Percentiles rank a stretch among this genome's conserved stretches.
Evolutionary conservation across 2,888 invertebrate genomes (phyloP).

Genomic region (Tromatobia lineatoria): DNA sequence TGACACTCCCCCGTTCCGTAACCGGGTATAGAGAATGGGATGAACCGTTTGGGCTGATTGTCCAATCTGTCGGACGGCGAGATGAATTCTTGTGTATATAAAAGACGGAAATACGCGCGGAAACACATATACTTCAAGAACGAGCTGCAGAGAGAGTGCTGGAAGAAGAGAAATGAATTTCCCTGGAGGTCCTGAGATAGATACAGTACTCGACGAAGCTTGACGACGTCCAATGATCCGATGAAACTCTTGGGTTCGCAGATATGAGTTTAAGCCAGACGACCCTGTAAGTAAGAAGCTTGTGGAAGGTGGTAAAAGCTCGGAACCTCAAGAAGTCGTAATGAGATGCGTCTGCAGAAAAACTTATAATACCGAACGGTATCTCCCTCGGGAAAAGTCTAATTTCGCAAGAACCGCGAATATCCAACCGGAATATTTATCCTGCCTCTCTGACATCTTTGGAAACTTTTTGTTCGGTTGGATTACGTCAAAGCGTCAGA

Average conservation of each 20-base stretch:
- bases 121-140: constrained; percentile 7
- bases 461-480: not conserved
- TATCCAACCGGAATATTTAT: not conserved
- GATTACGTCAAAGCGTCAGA: not conserved
- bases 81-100: constrained; percentile 24
- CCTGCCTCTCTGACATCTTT: not conserved
- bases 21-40: not conserved
- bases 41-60: constrained; percentile 32
- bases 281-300: not conserved
- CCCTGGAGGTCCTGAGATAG: constrained; percentile 15
- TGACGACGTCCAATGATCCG: constrained; percentile 17
- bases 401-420: not conserved
- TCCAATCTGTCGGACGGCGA: constrained; percentile 24
- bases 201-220: constrained; percentile 34
- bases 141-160: constrained; percentile 1
- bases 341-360: constrained; percentile 11
- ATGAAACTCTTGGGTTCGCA: not conserved
- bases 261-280: not conserved
- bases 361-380: not conserved
- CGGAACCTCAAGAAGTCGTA: not conserved
- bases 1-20: not conserved
- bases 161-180: constrained; percentile 30
- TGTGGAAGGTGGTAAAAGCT: not conserved
- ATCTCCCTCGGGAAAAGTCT: not conserved
- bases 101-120: not conserved